Conservation (phyloP, 2,888 invertebrate genomes). For the Drosophila antonietae region DNA sequence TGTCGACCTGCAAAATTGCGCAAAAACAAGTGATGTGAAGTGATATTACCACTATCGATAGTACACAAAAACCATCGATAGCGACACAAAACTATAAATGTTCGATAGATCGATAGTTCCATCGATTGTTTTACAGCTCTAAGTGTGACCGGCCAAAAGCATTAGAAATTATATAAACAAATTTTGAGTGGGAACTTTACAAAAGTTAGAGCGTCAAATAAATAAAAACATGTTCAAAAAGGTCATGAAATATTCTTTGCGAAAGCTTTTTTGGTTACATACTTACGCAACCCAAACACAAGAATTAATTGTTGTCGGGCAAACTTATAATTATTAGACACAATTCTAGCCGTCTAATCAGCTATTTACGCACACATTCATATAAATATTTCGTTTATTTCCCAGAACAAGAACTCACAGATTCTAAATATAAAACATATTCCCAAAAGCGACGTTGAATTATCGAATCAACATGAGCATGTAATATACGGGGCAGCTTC, state of each 20-base stretch:
- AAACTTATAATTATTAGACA: conserved; percentile 32
- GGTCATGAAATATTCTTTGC: background rate
- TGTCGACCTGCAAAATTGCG: no score
- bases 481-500: conserved; percentile 66
- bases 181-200: background rate
- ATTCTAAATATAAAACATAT: conserved; percentile 61
- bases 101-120: no score
- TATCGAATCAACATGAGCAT: conserved; percentile 56
- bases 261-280: background rate
- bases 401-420: conserved; percentile 29
- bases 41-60: no score
- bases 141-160: conserved; percentile 22
- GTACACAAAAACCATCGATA: no score
- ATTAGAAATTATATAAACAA: background rate
- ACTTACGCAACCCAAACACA: background rate
- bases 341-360: conserved; percentile 30
- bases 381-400: conserved; percentile 23
- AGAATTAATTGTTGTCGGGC: conserved; percentile 19
- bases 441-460: conserved; percentile 43
- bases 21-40: no score
- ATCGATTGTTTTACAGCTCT: no score
- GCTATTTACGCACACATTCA: conserved; percentile 14
- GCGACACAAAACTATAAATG: no score
- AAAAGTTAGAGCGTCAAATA: background rate
- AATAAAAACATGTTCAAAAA: no score